Conservation (phyloP, 2,888 invertebrate species). For the Mimas tiliae region DNA sequence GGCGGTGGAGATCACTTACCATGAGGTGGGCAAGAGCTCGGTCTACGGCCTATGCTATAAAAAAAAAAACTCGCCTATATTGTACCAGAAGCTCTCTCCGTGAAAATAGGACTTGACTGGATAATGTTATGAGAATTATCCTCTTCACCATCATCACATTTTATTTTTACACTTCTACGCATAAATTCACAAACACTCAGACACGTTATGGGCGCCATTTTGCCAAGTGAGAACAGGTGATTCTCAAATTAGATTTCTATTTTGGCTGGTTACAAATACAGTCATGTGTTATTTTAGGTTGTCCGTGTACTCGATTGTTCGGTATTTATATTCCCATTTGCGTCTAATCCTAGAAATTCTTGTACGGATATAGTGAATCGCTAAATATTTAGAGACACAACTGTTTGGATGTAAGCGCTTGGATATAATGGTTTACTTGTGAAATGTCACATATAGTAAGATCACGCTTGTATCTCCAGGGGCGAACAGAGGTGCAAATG, state of each 20-base stretch:
- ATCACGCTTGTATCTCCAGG: no score
- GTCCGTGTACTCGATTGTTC: not conserved
- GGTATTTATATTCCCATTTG: not conserved
- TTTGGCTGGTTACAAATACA: conserved; percentile 5
- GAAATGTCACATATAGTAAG: no score
- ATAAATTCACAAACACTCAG: not conserved
- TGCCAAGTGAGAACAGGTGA: conserved; percentile 12
- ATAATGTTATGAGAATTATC: no score
- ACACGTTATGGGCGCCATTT: conserved; percentile 17
- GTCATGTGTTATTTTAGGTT: conserved; percentile 6
- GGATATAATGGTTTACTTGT: not conserved
- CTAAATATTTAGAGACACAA: not conserved
- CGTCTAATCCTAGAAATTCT: not conserved
- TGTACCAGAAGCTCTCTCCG: no score
- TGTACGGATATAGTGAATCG: not conserved
- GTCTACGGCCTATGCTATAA: no score
- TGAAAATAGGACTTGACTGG: no score
- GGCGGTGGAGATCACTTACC: no score
- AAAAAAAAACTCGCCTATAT: no score
- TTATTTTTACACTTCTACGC: conserved; percentile 14
- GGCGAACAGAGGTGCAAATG: no score
- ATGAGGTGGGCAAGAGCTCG: no score
- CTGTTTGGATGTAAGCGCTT: not conserved
- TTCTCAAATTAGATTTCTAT: conserved; percentile 18
- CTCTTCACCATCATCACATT: not conserved